phyloP scores from a whole-genome alignment of 2,888 invertebrate genomes.

The Eupithecia tripunctaria region DNA sequence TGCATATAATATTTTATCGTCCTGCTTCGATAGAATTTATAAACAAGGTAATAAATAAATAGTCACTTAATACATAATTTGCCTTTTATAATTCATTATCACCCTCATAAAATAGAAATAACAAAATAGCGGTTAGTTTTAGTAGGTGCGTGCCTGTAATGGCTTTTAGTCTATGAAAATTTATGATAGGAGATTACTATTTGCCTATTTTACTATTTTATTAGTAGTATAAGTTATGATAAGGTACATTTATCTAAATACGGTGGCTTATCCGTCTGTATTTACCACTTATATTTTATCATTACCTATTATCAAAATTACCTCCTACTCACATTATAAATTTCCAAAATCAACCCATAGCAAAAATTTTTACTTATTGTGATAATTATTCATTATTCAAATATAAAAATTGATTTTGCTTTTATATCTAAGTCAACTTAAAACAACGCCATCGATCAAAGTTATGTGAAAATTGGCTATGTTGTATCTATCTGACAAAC shows the following conservation, averaged over 20 bases:
- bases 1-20: neutral
- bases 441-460: constrained; percentile 20
- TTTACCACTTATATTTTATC: neutral
- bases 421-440: neutral
- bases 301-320: neutral
- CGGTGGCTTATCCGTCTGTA: constrained; percentile 3
- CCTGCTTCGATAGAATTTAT: neutral
- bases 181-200: constrained; percentile 15
- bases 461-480: constrained; percentile 66
- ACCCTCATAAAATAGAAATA: constrained; percentile 4
- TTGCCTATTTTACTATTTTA: constrained; percentile 36
- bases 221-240: constrained; percentile 11
- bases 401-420: neutral
- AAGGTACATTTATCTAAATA: constrained; percentile 6
- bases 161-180: constrained; percentile 21
- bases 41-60: constrained; percentile 4
- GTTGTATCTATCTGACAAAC: constrained; percentile 50
- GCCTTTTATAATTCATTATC: constrained; percentile 2
- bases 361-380: too few species aligned
- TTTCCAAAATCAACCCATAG: neutral
- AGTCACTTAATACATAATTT: neutral
- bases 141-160: constrained; percentile 2
- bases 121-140: neutral
- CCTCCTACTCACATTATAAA: neutral
- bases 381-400: neutral